phyloP scores from a whole-genome alignment of 2,113 vertebrate species.

The Microcebus ravelobensis region DNA sequence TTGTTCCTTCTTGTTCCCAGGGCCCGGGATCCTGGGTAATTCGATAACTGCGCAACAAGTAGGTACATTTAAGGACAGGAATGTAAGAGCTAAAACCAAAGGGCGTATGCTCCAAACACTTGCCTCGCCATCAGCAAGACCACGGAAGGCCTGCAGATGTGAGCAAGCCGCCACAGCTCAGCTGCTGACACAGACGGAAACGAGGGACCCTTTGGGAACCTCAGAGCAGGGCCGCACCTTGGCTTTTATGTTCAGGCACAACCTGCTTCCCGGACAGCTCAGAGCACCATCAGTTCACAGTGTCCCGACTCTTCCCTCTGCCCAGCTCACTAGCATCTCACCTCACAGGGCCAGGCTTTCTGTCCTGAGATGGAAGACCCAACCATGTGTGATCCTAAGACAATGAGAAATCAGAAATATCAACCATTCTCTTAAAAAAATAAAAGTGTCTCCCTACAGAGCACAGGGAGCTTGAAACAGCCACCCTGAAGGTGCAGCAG shows the following conservation, averaged over 20 bases:
- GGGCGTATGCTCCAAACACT: rapidly evolving
- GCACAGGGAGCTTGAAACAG: neutral
- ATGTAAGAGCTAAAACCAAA: neutral
- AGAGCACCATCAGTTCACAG: neutral
- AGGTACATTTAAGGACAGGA: neutral
- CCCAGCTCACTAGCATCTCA: neutral
- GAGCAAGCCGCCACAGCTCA: neutral
- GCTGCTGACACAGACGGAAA: neutral
- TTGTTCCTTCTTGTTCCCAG: neutral
- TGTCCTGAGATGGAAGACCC: rapidly evolving
- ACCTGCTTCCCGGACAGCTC: neutral
- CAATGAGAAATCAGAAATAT: neutral
- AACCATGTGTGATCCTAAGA: neutral
- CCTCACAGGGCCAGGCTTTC: neutral
- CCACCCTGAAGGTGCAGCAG: neutral
- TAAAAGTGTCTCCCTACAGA: neutral
- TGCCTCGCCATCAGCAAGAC: neutral
- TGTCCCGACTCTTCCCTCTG: neutral
- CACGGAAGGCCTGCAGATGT: neutral
- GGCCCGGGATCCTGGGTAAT: neutral
- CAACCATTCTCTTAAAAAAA: neutral
- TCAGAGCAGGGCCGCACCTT: neutral
- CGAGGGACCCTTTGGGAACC: neutral
- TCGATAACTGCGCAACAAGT: rapidly evolving
- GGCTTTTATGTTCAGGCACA: neutral